Evolutionary conservation across 1,140 invertebrate species (phyloP), one percentile per base, ranked within the genome.

Genomic region (Elymnias hypermnestra): DNA sequence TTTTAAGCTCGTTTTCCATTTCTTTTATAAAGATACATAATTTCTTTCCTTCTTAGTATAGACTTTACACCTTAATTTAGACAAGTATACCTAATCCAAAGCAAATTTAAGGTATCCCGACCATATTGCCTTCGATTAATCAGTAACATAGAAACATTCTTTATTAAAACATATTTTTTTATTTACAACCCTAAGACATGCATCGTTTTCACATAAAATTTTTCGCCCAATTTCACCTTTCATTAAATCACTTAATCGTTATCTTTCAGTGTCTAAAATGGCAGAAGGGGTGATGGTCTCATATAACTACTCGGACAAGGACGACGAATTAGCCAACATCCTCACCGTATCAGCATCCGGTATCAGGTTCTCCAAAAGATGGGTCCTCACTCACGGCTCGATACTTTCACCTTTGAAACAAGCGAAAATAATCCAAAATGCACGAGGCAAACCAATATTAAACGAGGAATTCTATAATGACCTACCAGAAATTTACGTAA

Each of bases 361-460:
- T 4, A 84, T 89, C 10, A 77, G 75, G 28, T 88, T 89, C 48
- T 77, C 76, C 7, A 64, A 83, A 1, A 63, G 82, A 17, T 89
- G 88, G 87, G 76, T 89, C 2, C 66, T 90, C 1, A 86, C 86
- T 0, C 88, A 89, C 36, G 88, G 88, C 3, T 86, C 82, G 3
- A 76, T 87, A 2, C 57, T 89, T n/a, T 77, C 76, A 1, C 72
- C 83, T 0, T 44, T 86, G 6, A 75, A 83, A 53, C 72, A 76
- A 40, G 75, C 75, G 5, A 53, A 67, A 5, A 51, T 69, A 2
- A 72, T 84, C 7, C 69, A 66, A 18, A 67, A 77, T 7, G 61
- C 69, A 0, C 72, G 64, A 56, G 70, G 76, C 1, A 78, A 74
- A 15, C 69, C 78, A 0, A 79, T 83, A 3, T 21, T 82, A 2